Conservation (phyloP, 92 coral and sea anemone genomes). For the Bergia sp. region DNA sequence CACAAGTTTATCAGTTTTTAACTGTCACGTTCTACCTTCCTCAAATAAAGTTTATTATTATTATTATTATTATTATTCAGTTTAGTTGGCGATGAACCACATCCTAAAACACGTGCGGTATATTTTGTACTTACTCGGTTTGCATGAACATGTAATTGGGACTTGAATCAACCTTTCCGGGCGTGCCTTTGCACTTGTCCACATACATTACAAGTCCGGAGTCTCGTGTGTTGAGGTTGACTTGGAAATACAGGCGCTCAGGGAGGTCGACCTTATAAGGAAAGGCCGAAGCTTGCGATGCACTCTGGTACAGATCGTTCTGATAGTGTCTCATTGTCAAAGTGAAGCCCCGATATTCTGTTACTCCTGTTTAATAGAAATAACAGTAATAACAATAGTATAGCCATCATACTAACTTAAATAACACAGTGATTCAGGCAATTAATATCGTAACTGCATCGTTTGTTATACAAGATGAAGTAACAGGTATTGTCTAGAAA, state of each 20-base stretch:
- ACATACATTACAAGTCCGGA: constrained; percentile 49
- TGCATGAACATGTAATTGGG: constrained; percentile 19
- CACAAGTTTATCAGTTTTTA: too few species aligned
- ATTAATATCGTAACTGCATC: too few species aligned
- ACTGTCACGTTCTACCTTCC: too few species aligned
- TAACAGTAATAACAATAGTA: neutral
- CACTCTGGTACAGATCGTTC: constrained; percentile 11
- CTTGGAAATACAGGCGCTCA: constrained; percentile 59
- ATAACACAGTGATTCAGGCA: too few species aligned
- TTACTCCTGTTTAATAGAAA: constrained; percentile 5
- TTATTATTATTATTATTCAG: too few species aligned
- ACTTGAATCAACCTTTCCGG: constrained; percentile 24
- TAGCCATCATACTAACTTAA: neutral
- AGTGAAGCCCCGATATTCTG: neutral
- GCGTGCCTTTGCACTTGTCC: constrained; percentile 65
- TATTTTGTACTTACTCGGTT: neutral
- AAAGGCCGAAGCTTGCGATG: neutral
- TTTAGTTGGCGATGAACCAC: too few species aligned
- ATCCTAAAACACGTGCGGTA: too few species aligned
- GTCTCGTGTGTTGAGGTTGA: constrained; percentile 61
- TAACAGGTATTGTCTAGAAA: too few species aligned
- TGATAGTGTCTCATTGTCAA: constrained; percentile 2
- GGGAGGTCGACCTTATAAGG: constrained; percentile 43
- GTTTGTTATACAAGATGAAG: too few species aligned
- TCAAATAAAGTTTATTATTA: too few species aligned